Percentiles rank a stretch among this genome's conserved stretches.
Conservation (phyloP, 2,888 invertebrate species). For the Pilophorus perplexus region DNA sequence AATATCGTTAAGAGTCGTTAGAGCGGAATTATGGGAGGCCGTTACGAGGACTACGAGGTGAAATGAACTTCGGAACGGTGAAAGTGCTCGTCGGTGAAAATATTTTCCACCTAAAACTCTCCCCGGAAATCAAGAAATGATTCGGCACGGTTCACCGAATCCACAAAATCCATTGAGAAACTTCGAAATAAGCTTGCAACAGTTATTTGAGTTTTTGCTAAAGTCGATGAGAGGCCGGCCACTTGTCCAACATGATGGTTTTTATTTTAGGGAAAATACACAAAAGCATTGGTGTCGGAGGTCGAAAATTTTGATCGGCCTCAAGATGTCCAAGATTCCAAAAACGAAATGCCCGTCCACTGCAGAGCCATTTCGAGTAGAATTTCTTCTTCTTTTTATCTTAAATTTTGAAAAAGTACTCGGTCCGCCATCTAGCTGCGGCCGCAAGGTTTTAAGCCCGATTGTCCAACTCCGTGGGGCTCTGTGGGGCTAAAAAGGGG, state of each 20-base stretch:
- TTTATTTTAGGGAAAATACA: too few species aligned
- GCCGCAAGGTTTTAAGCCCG: neutral
- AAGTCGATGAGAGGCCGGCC: too few species aligned
- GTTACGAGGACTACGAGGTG: constrained; percentile 21
- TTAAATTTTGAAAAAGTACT: neutral
- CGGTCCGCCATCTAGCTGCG: neutral
- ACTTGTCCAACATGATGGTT: too few species aligned
- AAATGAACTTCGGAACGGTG: constrained; percentile 29
- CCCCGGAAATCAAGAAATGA: too few species aligned
- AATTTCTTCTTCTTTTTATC: neutral
- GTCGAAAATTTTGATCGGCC: too few species aligned
- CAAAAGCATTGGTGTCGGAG: too few species aligned
- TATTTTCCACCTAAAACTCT: constrained; percentile 13
- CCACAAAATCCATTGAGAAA: too few species aligned
- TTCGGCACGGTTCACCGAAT: too few species aligned
- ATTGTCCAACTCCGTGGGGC: neutral
- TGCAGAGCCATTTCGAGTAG: neutral
- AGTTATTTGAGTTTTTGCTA: too few species aligned
- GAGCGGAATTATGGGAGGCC: constrained; percentile 34
- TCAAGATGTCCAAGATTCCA: neutral
- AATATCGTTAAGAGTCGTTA: constrained; percentile 39
- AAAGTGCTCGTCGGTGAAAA: neutral
- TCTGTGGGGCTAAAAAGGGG: neutral
- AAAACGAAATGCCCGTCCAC: neutral
- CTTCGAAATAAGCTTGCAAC: too few species aligned